Evolutionary conservation across 92 coral and sea anemone genomes (phyloP).

Genomic region (Umimayanthus chanpuru): DNA sequence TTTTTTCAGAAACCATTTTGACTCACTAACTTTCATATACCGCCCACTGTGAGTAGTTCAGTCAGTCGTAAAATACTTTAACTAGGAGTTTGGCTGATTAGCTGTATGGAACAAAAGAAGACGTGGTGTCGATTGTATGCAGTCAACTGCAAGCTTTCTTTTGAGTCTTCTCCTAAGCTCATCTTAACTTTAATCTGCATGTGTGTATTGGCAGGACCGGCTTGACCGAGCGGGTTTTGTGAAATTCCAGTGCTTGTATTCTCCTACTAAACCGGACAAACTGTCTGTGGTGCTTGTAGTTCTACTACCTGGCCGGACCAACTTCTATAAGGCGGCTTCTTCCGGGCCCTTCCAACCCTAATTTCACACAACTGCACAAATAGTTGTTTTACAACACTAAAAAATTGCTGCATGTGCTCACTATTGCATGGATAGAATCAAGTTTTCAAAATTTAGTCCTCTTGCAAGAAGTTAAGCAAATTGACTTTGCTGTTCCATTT

Average conservation of each 20-base stretch:
- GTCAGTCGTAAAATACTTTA: neutral
- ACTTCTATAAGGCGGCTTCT: no score
- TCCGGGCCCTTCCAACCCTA: no score
- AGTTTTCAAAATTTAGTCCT: neutral
- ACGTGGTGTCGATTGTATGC: neutral
- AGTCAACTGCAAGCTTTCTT: neutral
- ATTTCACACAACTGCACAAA: neutral
- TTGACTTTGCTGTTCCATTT: neutral
- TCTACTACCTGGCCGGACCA: no score
- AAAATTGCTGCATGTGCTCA: neutral
- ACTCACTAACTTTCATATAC: neutral
- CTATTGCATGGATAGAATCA: neutral
- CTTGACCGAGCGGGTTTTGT: no score
- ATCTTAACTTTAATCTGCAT: neutral
- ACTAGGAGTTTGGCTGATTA: neutral
- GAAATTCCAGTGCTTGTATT: no score
- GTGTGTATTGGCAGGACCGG: no score
- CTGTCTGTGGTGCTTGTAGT: no score
- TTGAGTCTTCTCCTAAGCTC: neutral
- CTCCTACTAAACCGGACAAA: no score
- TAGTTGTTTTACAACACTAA: neutral
- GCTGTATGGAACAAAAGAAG: neutral
- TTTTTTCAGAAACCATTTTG: neutral
- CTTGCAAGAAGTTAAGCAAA: neutral
- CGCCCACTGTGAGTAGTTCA: constrained; percentile 6